A percentile compares a stretch with the other conserved stretches of the same genome.
Evolutionary conservation across 2,888 invertebrate species (phyloP).

Genomic region (Sminthurinus aureus): DNA sequence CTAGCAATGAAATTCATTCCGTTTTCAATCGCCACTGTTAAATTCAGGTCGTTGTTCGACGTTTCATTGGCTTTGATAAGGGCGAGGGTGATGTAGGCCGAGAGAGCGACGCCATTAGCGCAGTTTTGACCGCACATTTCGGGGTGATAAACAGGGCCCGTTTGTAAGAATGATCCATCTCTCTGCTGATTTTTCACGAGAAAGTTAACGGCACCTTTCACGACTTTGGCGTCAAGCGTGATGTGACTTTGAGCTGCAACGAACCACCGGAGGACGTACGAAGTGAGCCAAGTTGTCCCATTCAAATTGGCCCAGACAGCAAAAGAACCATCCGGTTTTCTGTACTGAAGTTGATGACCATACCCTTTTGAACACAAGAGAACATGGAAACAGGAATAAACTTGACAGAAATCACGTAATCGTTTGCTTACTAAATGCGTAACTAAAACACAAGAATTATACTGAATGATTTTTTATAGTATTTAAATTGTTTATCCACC

Average conservation of each 20-base stretch:
- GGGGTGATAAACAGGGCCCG: constrained; percentile 66
- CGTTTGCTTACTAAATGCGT: too few species aligned
- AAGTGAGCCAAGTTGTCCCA: constrained; percentile 64
- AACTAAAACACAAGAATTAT: too few species aligned
- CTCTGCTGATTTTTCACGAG: constrained; percentile 64
- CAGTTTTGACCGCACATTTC: constrained; percentile 61
- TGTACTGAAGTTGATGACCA: constrained; percentile 80
- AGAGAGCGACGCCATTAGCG: constrained; percentile 62
- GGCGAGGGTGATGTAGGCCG: constrained; percentile 67
- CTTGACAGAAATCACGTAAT: too few species aligned
- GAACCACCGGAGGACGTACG: constrained; percentile 67
- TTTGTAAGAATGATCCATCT: constrained; percentile 65
- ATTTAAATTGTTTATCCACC: too few species aligned
- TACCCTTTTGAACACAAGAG: too few species aligned
- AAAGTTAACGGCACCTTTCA: constrained; percentile 65
- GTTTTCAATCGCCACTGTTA: background rate
- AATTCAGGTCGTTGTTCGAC: background rate
- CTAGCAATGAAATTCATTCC: constrained; percentile 49
- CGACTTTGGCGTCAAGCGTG: constrained; percentile 64
- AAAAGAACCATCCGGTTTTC: constrained; percentile 63
- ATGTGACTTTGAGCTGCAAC: constrained; percentile 64
- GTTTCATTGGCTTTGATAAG: constrained; percentile 58
- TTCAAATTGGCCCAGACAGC: too few species aligned
- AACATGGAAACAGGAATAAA: too few species aligned
- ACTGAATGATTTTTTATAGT: too few species aligned